These are phyloP conservation scores for Poecilus cupreus DNA, from an alignment of 2,888 invertebrate species.

Conservation along the genomic window DNA sequence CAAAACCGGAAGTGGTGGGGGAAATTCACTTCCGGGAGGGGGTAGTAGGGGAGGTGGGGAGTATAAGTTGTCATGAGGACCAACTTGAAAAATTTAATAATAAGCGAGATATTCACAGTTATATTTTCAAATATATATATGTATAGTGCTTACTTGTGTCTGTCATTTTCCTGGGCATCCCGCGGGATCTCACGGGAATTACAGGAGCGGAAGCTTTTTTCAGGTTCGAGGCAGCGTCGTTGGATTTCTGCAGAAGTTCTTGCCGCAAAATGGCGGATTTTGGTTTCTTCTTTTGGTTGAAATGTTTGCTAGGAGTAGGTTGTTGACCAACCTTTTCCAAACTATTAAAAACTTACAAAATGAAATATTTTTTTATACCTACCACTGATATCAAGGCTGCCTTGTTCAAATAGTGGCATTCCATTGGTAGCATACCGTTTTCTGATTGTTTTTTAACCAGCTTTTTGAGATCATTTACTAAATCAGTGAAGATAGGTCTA, in stretches of 20 bases:
- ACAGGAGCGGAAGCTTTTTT: conserved; percentile 92
- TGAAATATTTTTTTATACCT: conserved; percentile 68
- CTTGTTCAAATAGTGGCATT: conserved; percentile 97
- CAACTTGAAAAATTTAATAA: too few species aligned
- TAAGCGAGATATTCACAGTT: too few species aligned
- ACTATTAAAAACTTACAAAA: too few species aligned
- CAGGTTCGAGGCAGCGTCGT: conserved; percentile 90
- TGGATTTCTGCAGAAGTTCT: conserved; percentile 93
- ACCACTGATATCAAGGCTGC: conserved; percentile 92
- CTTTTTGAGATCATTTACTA: conserved; percentile 88
- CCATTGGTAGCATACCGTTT: conserved; percentile 91
- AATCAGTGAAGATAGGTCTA: conserved; percentile 91
- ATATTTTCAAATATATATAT: not conserved
- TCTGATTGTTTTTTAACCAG: conserved; percentile 90
- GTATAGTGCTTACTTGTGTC: conserved; percentile 85
- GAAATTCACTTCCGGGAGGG: too few species aligned
- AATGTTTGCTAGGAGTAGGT: conserved; percentile 91
- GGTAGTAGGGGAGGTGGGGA: too few species aligned
- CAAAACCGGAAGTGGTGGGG: too few species aligned
- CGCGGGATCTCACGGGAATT: conserved; percentile 89
- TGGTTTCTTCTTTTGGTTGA: conserved; percentile 93
- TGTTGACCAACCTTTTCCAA: conserved; percentile 87
- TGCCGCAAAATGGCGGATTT: conserved; percentile 94
- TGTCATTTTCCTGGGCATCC: conserved; percentile 97
- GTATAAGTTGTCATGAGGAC: too few species aligned